Base-by-base conservation (phyloP, 2,113 vertebrate species). In the Brachyhypopomus gauderio region DNA sequence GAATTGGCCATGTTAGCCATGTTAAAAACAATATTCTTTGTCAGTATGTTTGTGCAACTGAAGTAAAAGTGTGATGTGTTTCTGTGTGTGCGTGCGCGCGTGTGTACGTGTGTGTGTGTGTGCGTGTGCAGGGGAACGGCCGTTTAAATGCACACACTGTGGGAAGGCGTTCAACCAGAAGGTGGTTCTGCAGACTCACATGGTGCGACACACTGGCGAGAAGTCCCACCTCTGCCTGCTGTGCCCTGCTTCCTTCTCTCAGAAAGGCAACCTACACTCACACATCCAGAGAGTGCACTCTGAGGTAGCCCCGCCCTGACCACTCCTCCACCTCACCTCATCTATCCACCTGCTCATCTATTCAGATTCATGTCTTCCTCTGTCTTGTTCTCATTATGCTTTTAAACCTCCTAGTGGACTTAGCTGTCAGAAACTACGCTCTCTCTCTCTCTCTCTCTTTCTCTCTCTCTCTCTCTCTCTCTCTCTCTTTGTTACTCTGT, bases 131-230 rank as follows among this genome's bases (percentile, higher is more conserved):
- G 97, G 98, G 83, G 98, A 99, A 85, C 93, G 97, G 74, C 97
- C 97, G 0, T 99, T 95, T 71, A 96, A 96, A 75, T 99, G 98
- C 85, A 86, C 89, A 0, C 94, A 98, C 60, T 99, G 98, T 62
- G 94, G 96, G 41, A 99, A 99, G 88, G 96, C 97, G 62, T 99
- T 99, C 90, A 99, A 99, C 95, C 98, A 99, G 95, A 99, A 99
- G 94, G 98, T 98, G 90, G 98, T 98, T 38, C 92, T 99, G 90
- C 97, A 98, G 92, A 99, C 97, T 22, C 98, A 99, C 87, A 98
- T 98, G 98, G 94, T 97, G 80, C 95, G 96, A 83, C 97, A 99
- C 86, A 99, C 98, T 0, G 98, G 98, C 9, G 98, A 98, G 90
- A 99, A 98, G 86, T 97, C 98, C 14, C 96, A 99, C 9, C 94